phyloP scores from a whole-genome alignment of 2,113 vertebrate genomes.

The Myotis brandtii region DNA sequence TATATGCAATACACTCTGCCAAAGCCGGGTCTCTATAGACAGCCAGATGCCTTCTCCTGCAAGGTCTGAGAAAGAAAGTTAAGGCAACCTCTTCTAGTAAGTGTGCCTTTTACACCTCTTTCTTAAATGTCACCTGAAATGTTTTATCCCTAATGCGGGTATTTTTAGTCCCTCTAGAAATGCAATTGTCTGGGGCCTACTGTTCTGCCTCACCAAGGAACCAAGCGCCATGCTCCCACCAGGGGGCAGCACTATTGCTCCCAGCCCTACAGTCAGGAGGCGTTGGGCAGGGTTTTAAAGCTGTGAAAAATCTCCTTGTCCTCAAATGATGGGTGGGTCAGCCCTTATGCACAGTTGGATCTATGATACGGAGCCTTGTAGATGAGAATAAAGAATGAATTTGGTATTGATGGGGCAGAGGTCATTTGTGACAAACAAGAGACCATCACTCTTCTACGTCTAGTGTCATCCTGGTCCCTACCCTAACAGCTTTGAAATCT shows the following conservation, averaged over 20 bases:
- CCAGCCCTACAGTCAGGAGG: neutral
- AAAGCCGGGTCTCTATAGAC: neutral
- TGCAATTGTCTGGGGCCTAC: too few species aligned
- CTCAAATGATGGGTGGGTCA: neutral
- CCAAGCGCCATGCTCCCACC: neutral
- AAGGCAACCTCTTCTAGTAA: neutral
- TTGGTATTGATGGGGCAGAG: neutral
- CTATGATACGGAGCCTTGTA: neutral
- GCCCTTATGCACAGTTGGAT: neutral
- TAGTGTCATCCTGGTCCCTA: neutral
- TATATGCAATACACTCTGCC: neutral
- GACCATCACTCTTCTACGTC: neutral
- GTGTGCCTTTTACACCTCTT: neutral
- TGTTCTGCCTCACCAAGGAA: neutral
- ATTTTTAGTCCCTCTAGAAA: neutral
- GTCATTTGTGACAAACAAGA: neutral
- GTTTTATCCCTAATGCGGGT: neutral
- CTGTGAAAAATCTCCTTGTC: neutral
- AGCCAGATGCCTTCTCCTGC: neutral
- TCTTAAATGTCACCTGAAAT: neutral
- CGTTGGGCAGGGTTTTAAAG: neutral
- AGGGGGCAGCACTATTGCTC: constrained; percentile 68
- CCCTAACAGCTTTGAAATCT: neutral
- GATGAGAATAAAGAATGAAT: neutral
- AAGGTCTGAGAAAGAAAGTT: neutral